Base-by-base conservation (phyloP, 2,797 vertebrate species). In the Hypotaenidia philippensis region DNA sequence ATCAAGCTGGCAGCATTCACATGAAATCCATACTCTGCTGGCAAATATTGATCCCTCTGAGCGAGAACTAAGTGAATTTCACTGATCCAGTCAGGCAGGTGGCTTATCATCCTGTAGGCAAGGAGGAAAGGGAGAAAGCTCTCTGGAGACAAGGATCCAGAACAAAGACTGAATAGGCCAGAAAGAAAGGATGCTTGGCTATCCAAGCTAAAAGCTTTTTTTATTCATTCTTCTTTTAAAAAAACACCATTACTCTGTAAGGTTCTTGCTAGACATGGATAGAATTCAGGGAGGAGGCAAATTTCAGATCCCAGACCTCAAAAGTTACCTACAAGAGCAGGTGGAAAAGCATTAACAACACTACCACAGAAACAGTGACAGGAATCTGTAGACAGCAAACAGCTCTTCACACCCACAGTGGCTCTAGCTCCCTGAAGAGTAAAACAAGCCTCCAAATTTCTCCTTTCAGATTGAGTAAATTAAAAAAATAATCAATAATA, bases 41-140 rank as follows among this genome's bases (percentile, higher is more conserved):
- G 66, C 75, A 95, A 86, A 82, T 90, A 92, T 81, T 93, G 86
- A 88, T 93, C 80, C 88, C 81, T 84, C 63, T 87, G 86, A 94
- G 92, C 25, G 4, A 90, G 64, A 87, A 14, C 40, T 90, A 74
- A 84, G 75, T 21, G 27, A 66, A 74, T 89, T 84, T 66, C 86
- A 77, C 83, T 90, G 93, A 90, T 93, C 44, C 63, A 70, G 15
- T 55, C 86, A 84, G 52, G 59, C 81, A 92, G 60, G 88, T 84
- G 77, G 75, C 59, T 94, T 63, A 45, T 78, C 69, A 83, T 76
- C 70, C 83, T 78, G n/a, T 17, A 34, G 7, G n/a, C 89, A 87
- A 38, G 0, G 0, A 79, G 38, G 22, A 82, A 74, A 53, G 38
- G 50, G 11, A 85, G 19, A 68, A 55, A 84, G 49, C 13, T 80